A percentile compares a stretch with the other conserved stretches of the same genome.
Conservation (phyloP, 1,140 invertebrate species). For the Trichoplusia ni region DNA sequence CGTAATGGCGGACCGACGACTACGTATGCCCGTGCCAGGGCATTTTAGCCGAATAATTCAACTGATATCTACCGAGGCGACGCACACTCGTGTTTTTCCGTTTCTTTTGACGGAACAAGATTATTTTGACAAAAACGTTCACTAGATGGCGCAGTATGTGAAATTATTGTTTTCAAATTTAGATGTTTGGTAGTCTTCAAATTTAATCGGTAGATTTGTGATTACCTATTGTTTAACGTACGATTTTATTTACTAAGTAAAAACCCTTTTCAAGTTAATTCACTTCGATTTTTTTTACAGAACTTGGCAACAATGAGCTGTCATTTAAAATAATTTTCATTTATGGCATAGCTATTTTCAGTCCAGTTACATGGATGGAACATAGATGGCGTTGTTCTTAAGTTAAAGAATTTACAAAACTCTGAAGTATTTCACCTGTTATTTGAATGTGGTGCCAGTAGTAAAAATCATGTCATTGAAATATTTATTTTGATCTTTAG, state of each 20-base stretch:
- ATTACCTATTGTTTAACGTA: too few relatives aligned
- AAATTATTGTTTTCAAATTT: not conserved
- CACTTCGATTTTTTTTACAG: not conserved
- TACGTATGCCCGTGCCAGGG: conserved; percentile 82
- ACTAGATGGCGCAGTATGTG: conserved; percentile 49
- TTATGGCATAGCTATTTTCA: not conserved
- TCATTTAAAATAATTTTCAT: not conserved
- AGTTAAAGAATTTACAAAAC: not conserved
- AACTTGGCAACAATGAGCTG: conserved; percentile 16
- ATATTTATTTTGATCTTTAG: not conserved
- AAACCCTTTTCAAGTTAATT: too few relatives aligned
- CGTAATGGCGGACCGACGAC: conserved; percentile 82
- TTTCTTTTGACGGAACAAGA: conserved; percentile 78
- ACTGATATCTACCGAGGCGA: conserved; percentile 82
- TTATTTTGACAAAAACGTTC: conserved; percentile 40
- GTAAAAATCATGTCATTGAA: not conserved
- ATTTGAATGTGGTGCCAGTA: not conserved
- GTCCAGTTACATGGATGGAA: not conserved
- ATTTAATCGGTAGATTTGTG: not conserved
- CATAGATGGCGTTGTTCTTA: not conserved
- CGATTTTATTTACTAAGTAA: too few relatives aligned
- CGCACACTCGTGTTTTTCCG: conserved; percentile 81
- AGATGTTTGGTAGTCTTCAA: not conserved
- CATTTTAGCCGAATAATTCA: conserved; percentile 83
- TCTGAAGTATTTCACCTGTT: conserved; percentile 14